These are phyloP conservation scores for Psix sp. DNA, from an alignment of 1,140 invertebrate species.

Conservation along the genomic window DNA sequence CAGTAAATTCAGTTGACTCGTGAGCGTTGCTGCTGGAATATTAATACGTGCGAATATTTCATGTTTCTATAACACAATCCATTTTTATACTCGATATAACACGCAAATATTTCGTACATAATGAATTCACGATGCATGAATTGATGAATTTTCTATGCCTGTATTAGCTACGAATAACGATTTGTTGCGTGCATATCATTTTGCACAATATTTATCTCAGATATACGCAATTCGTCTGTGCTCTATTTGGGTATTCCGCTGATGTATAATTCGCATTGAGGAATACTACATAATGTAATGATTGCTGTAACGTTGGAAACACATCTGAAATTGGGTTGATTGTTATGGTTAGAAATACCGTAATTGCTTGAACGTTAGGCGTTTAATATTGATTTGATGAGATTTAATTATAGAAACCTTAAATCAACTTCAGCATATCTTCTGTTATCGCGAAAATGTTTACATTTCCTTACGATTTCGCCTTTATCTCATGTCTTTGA, in stretches of 20 bases:
- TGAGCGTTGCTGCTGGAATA: slow-evolving; percentile 31
- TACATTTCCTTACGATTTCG: too few species aligned
- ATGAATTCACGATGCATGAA: slow-evolving; percentile 14
- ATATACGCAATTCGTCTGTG: not conserved
- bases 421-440: not conserved
- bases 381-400: slow-evolving; percentile 7
- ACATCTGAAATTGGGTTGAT: slow-evolving; percentile 34
- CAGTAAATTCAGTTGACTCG: slow-evolving; percentile 27
- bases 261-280: slow-evolving; percentile 14
- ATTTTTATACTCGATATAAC: slow-evolving; percentile 11
- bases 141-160: not conserved
- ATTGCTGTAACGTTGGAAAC: slow-evolving; percentile 35
- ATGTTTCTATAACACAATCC: slow-evolving; percentile 24
- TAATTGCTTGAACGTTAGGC: slow-evolving; percentile 17
- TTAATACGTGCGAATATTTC: slow-evolving; percentile 28
- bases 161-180: too few species aligned
- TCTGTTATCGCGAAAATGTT: too few species aligned
- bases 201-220: not conserved
- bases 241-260: not conserved
- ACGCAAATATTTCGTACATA: slow-evolving; percentile 15
- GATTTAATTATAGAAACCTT: slow-evolving; percentile 21
- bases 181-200: not conserved
- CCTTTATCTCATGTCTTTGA: too few species aligned
- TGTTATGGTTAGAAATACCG: slow-evolving; percentile 23
- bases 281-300: slow-evolving; percentile 40